Base-by-base conservation (phyloP, 2,113 vertebrate species). In the Lagenorhynchus albirostris region DNA sequence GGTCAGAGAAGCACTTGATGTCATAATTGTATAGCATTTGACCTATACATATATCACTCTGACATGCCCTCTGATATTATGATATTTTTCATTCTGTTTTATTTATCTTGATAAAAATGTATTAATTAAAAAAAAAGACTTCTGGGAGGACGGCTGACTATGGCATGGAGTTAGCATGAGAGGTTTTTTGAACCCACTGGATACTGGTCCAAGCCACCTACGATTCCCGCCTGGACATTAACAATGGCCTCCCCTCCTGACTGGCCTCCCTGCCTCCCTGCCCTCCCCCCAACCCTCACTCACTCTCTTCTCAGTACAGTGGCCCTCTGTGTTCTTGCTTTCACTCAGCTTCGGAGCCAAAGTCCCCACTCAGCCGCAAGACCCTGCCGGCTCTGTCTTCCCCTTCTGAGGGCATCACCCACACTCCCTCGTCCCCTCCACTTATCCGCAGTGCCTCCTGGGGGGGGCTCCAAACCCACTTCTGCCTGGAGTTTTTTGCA, bases 211-310 rank as follows among this genome's bases (percentile, higher is more conserved):
- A 41, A 73, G 53, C 55, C 68, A 31, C 10, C 13, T 25, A 17
- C 10, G 0, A 73, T 8, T 17, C 47, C 67, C 0, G 1, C 7
- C 53, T 60, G 67, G 17, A 8, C 0, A 4, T 23, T n/a, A 70
- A 21, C 17, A 8, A 2, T 12, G 25, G 15, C 47, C 84, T 87
- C n/a, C n/a, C 50, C 50, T 81, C 53, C 53, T 10, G 53, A 36
- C 29, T 2, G 23, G 67, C 6, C n/a, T 23, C 50, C 73, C 50
- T 21, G 53, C 4, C 13, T 38, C n/a, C 63, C 67, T 21, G 47
- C 29, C 33, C 18, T 6, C n/a, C 6, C 6, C 11, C 6, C 20
- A 6, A 7, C 6, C 15, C n/a, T 1, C 36, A 41, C 26, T 44
- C 18, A 21, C n/a, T 73, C 11, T 88, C 4, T 44, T 31, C 85